Conservation (phyloP, 2,113 vertebrate genomes). For the Piaya cayana region DNA sequence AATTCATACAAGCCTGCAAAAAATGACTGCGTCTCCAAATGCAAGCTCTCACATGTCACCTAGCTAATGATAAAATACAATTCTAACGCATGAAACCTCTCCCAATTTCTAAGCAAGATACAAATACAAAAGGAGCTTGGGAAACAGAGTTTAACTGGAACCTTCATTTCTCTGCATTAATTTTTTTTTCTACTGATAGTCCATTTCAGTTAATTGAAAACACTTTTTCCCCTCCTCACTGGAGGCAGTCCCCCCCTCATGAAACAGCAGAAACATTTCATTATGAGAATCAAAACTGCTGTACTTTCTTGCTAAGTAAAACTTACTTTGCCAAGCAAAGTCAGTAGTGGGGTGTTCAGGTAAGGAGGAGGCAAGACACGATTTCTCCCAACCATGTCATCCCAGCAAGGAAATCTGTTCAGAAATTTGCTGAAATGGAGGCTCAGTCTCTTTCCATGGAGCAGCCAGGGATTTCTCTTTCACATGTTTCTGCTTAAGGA, state of each 20-base stretch:
- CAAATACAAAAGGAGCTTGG: background rate
- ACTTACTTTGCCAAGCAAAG: fast-evolving
- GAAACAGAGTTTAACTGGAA: background rate
- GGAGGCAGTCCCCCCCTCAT: fast-evolving
- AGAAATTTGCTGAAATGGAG: fast-evolving
- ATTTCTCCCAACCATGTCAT: background rate
- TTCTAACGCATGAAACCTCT: background rate
- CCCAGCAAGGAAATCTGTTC: fast-evolving
- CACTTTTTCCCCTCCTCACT: background rate
- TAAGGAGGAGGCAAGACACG: background rate
- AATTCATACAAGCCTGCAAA: background rate
- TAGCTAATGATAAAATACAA: background rate
- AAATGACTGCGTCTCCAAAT: background rate
- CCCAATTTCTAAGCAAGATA: background rate
- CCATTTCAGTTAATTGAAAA: background rate
- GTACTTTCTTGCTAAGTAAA: fast-evolving
- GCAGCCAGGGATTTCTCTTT: fast-evolving
- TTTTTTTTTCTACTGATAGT: background rate
- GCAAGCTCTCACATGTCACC: background rate
- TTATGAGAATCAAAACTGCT: fast-evolving
- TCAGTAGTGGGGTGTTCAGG: fast-evolving
- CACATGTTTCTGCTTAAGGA: fast-evolving
- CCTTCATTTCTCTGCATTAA: background rate
- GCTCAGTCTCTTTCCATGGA: fast-evolving
- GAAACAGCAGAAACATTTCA: fast-evolving